Conservation (phyloP, 2,797 vertebrate species). For the Meda fulgida region DNA sequence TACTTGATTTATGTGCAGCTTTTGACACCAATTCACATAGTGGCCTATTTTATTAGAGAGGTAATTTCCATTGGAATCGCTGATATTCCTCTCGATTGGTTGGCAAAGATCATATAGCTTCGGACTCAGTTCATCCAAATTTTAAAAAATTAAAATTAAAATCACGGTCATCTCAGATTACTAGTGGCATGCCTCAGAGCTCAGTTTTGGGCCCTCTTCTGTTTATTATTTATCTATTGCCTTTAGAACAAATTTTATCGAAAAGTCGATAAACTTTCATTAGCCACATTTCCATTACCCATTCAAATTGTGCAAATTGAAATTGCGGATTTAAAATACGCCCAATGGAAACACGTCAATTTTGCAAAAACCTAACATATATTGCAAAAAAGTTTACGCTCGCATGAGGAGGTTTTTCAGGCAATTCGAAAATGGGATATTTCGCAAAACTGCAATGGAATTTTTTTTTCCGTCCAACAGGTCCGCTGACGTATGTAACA, state of each 20-base stretch:
- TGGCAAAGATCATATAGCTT: not conserved
- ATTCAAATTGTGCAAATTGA: too few species aligned
- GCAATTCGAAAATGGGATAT: too few species aligned
- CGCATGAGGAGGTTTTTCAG: too few species aligned
- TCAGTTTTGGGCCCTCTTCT: not conserved
- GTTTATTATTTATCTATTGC: not conserved
- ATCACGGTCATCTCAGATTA: not conserved
- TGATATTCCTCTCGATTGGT: not conserved
- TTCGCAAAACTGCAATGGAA: too few species aligned
- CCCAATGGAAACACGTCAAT: too few species aligned
- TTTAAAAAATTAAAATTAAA: rapidly evolving
- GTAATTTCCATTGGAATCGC: not conserved
- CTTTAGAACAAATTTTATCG: not conserved
- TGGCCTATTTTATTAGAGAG: not conserved
- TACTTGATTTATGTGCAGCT: not conserved
- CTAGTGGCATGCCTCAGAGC: not conserved
- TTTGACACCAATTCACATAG: not conserved
- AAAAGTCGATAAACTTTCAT: not conserved
- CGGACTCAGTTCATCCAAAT: not conserved
- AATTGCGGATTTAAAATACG: too few species aligned
- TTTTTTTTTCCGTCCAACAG: too few species aligned
- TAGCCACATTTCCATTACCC: not conserved
- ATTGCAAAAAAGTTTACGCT: too few species aligned
- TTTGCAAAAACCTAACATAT: too few species aligned
- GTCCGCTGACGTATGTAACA: too few species aligned